Percentiles rank a stretch among this genome's conserved stretches.
These are phyloP conservation scores for Formicarius rufipectus DNA, from an alignment of 2,113 vertebrate species.

Conservation along the genomic window DNA sequence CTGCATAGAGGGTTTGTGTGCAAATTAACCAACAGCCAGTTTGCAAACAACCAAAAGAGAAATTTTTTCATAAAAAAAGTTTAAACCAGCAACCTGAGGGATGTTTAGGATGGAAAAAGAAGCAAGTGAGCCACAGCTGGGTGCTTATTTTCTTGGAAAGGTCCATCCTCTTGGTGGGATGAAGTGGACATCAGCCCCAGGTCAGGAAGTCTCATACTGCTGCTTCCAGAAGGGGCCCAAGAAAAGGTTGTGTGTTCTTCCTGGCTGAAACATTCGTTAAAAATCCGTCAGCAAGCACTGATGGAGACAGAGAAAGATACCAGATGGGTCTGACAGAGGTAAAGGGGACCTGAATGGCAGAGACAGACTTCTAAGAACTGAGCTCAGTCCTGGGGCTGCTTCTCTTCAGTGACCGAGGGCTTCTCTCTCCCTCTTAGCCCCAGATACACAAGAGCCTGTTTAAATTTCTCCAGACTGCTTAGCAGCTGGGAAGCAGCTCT, in stretches of 20 bases:
- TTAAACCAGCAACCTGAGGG: background rate
- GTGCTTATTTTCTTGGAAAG: background rate
- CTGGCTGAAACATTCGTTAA: background rate
- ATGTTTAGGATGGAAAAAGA: background rate
- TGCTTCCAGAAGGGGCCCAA: background rate
- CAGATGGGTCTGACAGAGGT: background rate
- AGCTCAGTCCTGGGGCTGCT: background rate
- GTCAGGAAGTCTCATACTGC: background rate
- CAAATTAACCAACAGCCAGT: no score
- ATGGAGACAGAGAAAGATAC: background rate
- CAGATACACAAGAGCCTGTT: rapidly evolving
- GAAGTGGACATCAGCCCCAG: background rate
- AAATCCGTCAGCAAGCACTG: background rate
- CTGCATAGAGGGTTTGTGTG: background rate
- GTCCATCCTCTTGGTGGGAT: background rate
- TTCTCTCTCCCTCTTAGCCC: background rate
- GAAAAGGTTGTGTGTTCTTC: background rate
- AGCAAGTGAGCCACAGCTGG: rapidly evolving
- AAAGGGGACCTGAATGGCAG: background rate
- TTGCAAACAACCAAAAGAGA: background rate
- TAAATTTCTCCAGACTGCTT: no score
- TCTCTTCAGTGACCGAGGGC: background rate
- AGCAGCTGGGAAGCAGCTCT: background rate
- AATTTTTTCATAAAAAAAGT: background rate
- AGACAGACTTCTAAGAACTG: background rate